phyloP scores from a whole-genome alignment of 30 jellyfish, hydroid and myxozoan genomes.

The Cassiopea xamachana region DNA sequence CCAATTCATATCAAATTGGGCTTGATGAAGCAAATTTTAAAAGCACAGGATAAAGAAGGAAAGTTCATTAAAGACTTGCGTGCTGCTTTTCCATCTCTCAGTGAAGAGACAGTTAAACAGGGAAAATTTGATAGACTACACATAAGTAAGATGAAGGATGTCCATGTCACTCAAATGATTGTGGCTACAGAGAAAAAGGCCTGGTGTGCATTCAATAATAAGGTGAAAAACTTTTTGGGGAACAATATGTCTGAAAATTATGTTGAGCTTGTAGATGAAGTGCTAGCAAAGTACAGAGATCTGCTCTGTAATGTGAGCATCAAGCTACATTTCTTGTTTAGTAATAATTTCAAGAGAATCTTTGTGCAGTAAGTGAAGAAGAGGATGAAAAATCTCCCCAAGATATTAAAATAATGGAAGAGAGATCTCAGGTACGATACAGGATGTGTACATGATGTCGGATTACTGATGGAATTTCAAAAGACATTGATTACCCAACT shows the following conservation, averaged over 20 bases:
- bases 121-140: constrained; percentile 65
- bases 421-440: background rate
- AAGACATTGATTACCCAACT: background rate
- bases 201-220: background rate
- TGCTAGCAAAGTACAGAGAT: background rate
- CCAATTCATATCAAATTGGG: constrained; percentile 48
- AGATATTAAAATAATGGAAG: background rate
- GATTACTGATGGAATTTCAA: background rate
- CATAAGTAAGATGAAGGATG: constrained; percentile 60
- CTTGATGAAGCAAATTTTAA: constrained; percentile 46
- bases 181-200: background rate
- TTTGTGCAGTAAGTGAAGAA: background rate
- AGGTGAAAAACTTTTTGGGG: background rate
- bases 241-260: background rate
- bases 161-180: constrained; percentile 10
- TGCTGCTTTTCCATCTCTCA: constrained; percentile 26
- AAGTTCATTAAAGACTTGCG: constrained; percentile 29
- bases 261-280: background rate
- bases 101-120: constrained; percentile 33
- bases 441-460: background rate
- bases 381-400: background rate
- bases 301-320: background rate
- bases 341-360: background rate
- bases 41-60: constrained; percentile 57
- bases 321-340: background rate